Evolutionary conservation across 2,888 invertebrate species (phyloP), one percentile per base, ranked within the genome.

Genomic region (Lysandra bellargus): DNA sequence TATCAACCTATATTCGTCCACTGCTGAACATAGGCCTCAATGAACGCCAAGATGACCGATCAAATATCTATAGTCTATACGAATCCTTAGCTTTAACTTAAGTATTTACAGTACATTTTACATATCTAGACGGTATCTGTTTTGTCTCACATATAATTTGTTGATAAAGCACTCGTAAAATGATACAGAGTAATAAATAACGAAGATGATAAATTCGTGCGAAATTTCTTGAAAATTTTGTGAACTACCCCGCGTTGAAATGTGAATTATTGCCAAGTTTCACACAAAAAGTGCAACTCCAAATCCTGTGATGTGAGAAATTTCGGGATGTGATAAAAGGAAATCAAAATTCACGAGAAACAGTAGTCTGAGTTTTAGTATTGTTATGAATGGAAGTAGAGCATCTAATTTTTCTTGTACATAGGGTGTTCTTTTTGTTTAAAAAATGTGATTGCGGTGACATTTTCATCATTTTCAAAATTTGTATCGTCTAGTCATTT

Each of bases 181-280:
- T 61, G 61, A 61, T 23, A 61, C 60, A 17, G 23, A 2, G 61
- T 23, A 61, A 61, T 61, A 61, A 61, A 61, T 61, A 30, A 30
- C 7, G 12, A 12, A 30, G 30, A 64, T 64, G 23, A 12, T 64
- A 64, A 64, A 64, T 64, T 30, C 12, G 23, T 64, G 64, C 2
- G 12, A 9, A 23, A 23, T 61, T 61, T 23, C 61, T 61, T 23
- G 61, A 9, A 30, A 30, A 64, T 64, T 64, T 64, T 30, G 9
- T 9, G 64, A 64, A 64, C 30, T 30, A 64, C 9, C 64, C 23
- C 12, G 64, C 9, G 64, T 57, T 30, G 64, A 64, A 64, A 64
- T 64, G 44, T 49, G 49, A 57, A 78, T 14, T 53, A n/a, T 60
- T 78, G 77, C 57, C 33, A 74, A 73, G 14, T 30, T 40, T 72